Evolutionary conservation across 2,113 vertebrate genomes (phyloP), one percentile per base, ranked within the genome.

Genomic region (Tautogolabrus adspersus): DNA sequence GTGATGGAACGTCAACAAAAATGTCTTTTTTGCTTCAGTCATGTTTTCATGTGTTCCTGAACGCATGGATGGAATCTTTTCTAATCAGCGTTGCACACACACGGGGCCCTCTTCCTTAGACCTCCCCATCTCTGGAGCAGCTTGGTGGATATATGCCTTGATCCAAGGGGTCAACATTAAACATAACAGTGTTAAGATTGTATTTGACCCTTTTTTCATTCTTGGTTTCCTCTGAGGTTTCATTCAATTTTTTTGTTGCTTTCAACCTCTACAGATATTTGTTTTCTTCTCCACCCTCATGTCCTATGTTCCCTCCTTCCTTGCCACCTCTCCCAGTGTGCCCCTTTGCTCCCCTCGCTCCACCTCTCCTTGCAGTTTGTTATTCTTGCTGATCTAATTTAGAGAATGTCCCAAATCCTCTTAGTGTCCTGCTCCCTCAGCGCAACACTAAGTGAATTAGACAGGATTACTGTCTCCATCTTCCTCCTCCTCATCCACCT

Each of bases 341-440:
- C 69, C 84, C 81, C 80, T 73, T 80, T 0, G 6, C 73, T 60
- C 66, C 60, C 64, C 86, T 62, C 46, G 4, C 79, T 73, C 83
- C 58, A 79, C 77, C 85, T 90, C 87, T 88, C 81, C 88, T 85
- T 84, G 70, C 85, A 83, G 86, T 93, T 93, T 92, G 93, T 95
- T 95, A 94, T 94, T 95, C 94, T 94, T 94, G 91, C 93, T 94
- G 93, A 94, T 95, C 95, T 96, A 95, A 96, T 96, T 96, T 95
- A 93, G 93, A 93, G 92, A 95, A 94, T 95, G 94, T 94, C 88
- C 88, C 89, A 94, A 92, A 96, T 95, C 95, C 95, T 95, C 95
- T 96, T 96, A 96, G 81, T 76, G 88, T 90, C 88, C 89, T 91
- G 93, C 90, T 88, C 92, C 89, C 91, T 94, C 93, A 95, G 89